Evolutionary conservation across 2,797 vertebrate species (phyloP).

Genomic region (Spinibarbus caldwelli): DNA sequence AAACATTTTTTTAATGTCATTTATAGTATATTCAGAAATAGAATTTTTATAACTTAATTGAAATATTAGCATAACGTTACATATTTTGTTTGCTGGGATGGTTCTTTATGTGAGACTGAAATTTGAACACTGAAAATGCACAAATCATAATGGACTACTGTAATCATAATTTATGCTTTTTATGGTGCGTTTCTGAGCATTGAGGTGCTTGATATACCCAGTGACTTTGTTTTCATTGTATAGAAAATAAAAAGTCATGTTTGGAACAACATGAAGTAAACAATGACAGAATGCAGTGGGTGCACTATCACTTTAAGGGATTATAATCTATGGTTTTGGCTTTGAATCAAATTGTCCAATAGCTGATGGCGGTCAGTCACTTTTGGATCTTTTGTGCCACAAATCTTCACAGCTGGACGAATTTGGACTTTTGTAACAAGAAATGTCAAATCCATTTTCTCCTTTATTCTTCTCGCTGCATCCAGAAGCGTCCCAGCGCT

Average conservation of each 20-base stretch:
- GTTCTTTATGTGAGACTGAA: too few relatives aligned
- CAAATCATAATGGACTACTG: not conserved
- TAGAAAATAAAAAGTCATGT: not conserved
- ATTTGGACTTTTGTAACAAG: not conserved
- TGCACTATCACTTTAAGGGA: not conserved
- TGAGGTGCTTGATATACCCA: not conserved
- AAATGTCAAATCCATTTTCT: slow-evolving; percentile 12
- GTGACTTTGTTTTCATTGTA: not conserved
- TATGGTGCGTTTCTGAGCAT: not conserved
- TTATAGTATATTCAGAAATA: too few relatives aligned
- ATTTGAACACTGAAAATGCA: too few relatives aligned
- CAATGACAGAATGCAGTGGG: not conserved
- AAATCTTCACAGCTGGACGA: not conserved
- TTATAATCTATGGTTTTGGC: not conserved
- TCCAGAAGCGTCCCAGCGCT: slow-evolving; percentile 56
- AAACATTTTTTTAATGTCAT: too few relatives aligned
- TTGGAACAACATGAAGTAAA: not conserved
- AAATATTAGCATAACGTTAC: too few relatives aligned
- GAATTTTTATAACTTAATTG: too few relatives aligned
- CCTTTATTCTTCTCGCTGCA: not conserved
- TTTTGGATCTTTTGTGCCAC: not conserved
- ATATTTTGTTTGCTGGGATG: too few relatives aligned
- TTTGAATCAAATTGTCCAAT: not conserved
- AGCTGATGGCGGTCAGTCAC: not conserved
- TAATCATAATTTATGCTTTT: not conserved